Evolutionary conservation across 1,140 invertebrate species (phyloP).

Genomic region (Plectrocnemia conspersa): DNA sequence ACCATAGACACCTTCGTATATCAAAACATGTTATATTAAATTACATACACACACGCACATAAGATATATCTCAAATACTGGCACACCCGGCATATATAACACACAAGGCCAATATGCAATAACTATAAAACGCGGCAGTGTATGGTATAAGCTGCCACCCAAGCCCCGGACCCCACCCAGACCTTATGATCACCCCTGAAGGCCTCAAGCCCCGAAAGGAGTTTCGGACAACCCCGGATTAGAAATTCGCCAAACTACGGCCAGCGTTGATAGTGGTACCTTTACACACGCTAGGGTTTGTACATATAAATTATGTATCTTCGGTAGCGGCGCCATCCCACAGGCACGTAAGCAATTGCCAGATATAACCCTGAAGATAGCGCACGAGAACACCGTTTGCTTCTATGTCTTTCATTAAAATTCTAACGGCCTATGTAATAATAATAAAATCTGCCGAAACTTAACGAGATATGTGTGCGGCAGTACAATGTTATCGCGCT

Average conservation of each 20-base stretch:
- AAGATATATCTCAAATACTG: background rate
- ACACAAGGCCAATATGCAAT: conserved; percentile 26
- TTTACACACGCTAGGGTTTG: background rate
- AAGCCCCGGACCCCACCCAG: background rate
- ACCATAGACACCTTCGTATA: too few relatives aligned
- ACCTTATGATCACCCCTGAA: conserved; percentile 9
- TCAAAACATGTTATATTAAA: too few relatives aligned
- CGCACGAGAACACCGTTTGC: too few relatives aligned
- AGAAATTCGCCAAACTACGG: conserved; percentile 24
- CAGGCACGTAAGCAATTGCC: too few relatives aligned
- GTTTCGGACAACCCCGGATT: conserved; percentile 21
- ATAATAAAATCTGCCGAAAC: too few relatives aligned
- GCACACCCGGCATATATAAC: conserved; percentile 2
- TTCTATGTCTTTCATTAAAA: too few relatives aligned
- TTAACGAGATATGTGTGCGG: too few relatives aligned
- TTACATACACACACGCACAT: conserved; percentile 4
- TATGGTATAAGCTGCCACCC: background rate
- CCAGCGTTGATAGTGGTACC: conserved; percentile 1
- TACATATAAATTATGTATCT: conserved; percentile 17
- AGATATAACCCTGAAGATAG: too few relatives aligned
- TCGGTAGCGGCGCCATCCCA: too few relatives aligned
- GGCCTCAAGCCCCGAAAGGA: conserved; percentile 18
- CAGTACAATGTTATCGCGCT: too few relatives aligned
- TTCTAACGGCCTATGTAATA: too few relatives aligned
- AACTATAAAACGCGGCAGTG: conserved; percentile 18